Percentiles rank a stretch among this genome's conserved stretches.
Evolutionary conservation across 2,888 invertebrate genomes (phyloP).

Genomic region (Ophioninae sp.): DNA sequence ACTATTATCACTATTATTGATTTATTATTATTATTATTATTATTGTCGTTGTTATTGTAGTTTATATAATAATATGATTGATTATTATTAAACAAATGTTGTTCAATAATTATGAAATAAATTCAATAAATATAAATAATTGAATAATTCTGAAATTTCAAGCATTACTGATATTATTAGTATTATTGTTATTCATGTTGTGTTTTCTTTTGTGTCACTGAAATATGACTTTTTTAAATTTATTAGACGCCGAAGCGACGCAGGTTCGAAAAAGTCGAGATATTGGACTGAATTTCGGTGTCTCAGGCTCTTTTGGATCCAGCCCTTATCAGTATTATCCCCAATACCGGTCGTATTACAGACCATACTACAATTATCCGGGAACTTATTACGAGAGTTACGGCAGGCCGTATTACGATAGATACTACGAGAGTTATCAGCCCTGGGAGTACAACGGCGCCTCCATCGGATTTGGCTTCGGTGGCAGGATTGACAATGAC

Average conservation of each 20-base stretch:
- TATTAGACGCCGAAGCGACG: neutral
- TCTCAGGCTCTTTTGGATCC: neutral
- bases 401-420: neutral
- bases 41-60: neutral
- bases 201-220: too few relatives aligned
- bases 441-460: neutral
- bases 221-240: neutral
- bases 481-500: neutral
- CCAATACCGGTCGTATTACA: neutral
- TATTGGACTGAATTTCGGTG: neutral
- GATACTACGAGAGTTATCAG: neutral
- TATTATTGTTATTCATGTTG: too few relatives aligned
- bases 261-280: neutral
- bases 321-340: neutral
- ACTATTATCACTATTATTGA: too few relatives aligned
- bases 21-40: neutral
- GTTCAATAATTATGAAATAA: too few relatives aligned
- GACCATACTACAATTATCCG: neutral
- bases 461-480: conserved; percentile 1
- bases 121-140: too few relatives aligned
- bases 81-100: too few relatives aligned
- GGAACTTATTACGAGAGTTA: neutral
- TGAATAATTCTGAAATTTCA: too few relatives aligned
- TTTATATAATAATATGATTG: neutral
- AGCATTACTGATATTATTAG: too few relatives aligned